Evolutionary conservation across 1,140 invertebrate genomes (phyloP).

Genomic region (Cherax destructor): DNA sequence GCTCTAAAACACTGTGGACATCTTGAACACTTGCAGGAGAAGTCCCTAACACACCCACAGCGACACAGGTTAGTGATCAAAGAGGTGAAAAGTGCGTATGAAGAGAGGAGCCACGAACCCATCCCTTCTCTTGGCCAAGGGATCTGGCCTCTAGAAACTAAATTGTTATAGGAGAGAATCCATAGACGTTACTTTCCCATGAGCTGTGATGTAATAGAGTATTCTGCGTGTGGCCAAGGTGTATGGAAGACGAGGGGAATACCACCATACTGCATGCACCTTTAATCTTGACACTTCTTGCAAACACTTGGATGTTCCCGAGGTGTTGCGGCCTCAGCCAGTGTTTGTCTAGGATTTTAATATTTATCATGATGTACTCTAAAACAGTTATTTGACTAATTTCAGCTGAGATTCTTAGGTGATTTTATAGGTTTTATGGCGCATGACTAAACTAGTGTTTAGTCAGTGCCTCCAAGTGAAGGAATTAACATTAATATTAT

Average conservation of each 20-base stretch:
- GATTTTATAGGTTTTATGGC: not conserved
- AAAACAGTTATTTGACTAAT: too few relatives aligned
- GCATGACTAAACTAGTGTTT: not conserved
- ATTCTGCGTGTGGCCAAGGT: not conserved
- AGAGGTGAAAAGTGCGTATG: not conserved
- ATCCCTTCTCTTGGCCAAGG: not conserved
- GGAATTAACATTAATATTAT: too few relatives aligned
- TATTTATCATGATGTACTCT: too few relatives aligned
- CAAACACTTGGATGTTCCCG: not conserved
- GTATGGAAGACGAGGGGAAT: not conserved
- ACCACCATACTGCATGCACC: not conserved
- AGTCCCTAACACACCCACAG: not conserved
- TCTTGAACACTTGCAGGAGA: conserved; percentile 9
- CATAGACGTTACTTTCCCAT: conserved; percentile 8
- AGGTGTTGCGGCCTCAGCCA: not conserved
- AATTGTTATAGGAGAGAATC: conserved; percentile 36
- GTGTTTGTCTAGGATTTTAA: not conserved
- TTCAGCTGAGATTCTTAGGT: not conserved
- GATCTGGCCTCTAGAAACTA: conserved; percentile 10
- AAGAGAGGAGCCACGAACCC: not conserved
- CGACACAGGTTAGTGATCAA: conserved; percentile 18
- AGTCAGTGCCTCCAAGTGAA: too few relatives aligned
- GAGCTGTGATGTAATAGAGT: conserved; percentile 7
- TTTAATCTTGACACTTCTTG: not conserved
- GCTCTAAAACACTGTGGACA: not conserved